Evolutionary conservation across 1,140 invertebrate genomes (phyloP), one percentile per base, ranked within the genome.

Genomic region (Eumeta japonica): DNA sequence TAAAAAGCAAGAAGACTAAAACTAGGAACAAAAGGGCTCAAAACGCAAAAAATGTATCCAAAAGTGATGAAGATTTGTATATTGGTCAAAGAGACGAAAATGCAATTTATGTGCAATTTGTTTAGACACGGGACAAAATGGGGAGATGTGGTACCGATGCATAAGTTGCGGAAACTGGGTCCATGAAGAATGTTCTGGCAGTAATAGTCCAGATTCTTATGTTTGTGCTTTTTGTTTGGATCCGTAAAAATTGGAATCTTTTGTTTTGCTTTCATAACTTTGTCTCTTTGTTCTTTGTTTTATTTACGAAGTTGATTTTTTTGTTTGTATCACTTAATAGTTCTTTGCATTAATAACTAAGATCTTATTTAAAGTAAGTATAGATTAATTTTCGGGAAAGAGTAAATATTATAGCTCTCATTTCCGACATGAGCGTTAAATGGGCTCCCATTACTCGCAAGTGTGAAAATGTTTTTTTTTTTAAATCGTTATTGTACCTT

Each of bases 81-180:
- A 18, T 18, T 36, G 42, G 39, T 12, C 18, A 44, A 39, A 30
- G 35, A 12, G 17, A 31, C 36, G 37, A 35, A 28, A 39, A 36
- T 39, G n/a, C n/a, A n/a, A 20, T 39, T 32, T 41, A 15, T 46
- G 45, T 42, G 30, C 41, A 28, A 41, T 48, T 48, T 48, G 46
- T 24, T 37, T 18, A 18, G 45, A 42, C 19, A 35, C 34, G 16
- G 40, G 40, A 39, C 42, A 46, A 42, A 41, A 29, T 28, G 30
- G 28, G 5, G 39, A 46, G 37, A 42, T 46, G 40, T 46, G 35
- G 44, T 41, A 41, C 15, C 39, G 28, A 19, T 41, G 39, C 28
- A n/a, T n/a, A n/a, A n/a, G n/a, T n/a, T n/a, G n/a, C n/a, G 37
- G 43, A 28, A 35, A 16, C 14, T 45, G 43, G 43, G 37, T 37